A percentile compares a stretch with the other conserved stretches of the same genome.
Conservation (phyloP, 2,888 invertebrate genomes). For the Cheilosia variabilis region DNA sequence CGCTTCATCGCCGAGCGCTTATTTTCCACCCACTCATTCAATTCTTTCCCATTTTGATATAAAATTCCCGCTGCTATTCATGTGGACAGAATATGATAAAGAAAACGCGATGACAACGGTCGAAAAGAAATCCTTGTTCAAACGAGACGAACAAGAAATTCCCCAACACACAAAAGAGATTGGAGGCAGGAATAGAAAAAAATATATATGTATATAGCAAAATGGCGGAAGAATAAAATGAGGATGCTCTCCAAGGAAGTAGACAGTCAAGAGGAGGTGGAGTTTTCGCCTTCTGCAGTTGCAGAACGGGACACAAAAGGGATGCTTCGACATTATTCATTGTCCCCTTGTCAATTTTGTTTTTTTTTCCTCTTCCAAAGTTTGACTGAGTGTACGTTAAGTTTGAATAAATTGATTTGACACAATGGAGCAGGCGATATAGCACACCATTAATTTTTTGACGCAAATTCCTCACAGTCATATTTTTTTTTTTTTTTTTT, state of each 20-base stretch:
- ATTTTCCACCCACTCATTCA: constrained; percentile 47
- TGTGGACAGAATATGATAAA: constrained; percentile 62
- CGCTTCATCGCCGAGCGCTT: constrained; percentile 62
- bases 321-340: constrained; percentile 52
- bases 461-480: not conserved
- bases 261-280: constrained; percentile 42
- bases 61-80: constrained; percentile 24
- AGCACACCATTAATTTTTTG: not conserved
- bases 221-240: constrained; percentile 61
- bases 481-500: constrained; percentile 19
- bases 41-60: constrained; percentile 25
- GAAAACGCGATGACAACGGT: constrained; percentile 43
- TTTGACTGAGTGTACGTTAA: constrained; percentile 5
- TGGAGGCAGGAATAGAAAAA: constrained; percentile 7
- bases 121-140: constrained; percentile 56
- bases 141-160: constrained; percentile 39
- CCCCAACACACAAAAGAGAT: constrained; percentile 19
- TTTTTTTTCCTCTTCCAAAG: not conserved
- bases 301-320: constrained; percentile 33
- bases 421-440: constrained; percentile 22
- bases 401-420: constrained; percentile 23
- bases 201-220: constrained; percentile 31
- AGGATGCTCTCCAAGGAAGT: constrained; percentile 21
- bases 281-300: constrained; percentile 45
- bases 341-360: constrained; percentile 49